Base-by-base conservation (phyloP, 2,797 vertebrate genomes). In the Alcedo quadribrachys region DNA sequence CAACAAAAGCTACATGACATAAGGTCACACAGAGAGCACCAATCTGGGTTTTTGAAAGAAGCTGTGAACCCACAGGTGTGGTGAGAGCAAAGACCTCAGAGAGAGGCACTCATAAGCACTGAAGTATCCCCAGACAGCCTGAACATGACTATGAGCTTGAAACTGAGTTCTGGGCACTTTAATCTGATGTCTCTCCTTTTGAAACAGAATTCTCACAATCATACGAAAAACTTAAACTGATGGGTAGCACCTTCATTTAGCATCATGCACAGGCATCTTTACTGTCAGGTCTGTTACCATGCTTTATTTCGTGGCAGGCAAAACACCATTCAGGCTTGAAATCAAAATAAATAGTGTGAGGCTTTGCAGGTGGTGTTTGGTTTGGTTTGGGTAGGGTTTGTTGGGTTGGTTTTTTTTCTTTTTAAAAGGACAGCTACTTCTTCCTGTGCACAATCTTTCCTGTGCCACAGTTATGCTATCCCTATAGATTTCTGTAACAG, bases 101-200 rank as follows among this genome's bases (percentile, higher is more conserved):
- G 60, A 24, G 7, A 4, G 10, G 12, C 12, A 28, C 21, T 3
- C 55, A 11, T 0, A 0, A 81, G 37, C 51, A 27, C n/a, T 43
- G 37, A 28, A 11, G 35, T 2, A 33, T 1, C 33, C 45, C 19
- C 2, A 19, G 22, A 10, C 7, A 5, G 54, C 66, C 62, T 89
- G 25, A 24, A 12, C 3, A 15, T 28, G 32, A 42, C n/a, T 40
- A 55, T 0, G 2, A 48, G 42, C 48, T 9, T 40, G 18, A 33
- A 58, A 70, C 20, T 15, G 16, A 27, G 6, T 6, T 62, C 80
- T 61, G 32, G 10, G 67, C 61, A 83, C 42, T 58, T 62, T 27
- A 69, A 62, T 5, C 18, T n/a, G 43, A 7, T 1, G 5, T 10
- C 46, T 75, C 43, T 11, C 4, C 66, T 54, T 54, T 25, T 78